phyloP scores from a whole-genome alignment of 2,888 invertebrate species.

The Mesopsocus fuscifrons region DNA sequence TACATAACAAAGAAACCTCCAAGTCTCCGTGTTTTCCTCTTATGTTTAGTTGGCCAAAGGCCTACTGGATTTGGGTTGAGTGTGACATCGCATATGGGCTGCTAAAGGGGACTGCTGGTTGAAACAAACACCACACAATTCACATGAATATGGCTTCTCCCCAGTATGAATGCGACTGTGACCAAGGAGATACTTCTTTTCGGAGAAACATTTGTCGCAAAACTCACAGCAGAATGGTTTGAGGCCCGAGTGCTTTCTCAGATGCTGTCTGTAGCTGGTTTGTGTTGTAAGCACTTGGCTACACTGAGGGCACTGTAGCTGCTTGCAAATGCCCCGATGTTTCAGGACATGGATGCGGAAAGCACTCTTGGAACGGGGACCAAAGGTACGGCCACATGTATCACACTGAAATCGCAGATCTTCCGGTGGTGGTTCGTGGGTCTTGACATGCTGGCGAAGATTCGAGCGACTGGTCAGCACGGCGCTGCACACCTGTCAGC shows the following conservation, averaged over 20 bases:
- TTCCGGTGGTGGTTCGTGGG: background rate
- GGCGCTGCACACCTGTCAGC: background rate
- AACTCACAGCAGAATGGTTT: slow-evolving; percentile 13
- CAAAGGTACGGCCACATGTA: background rate
- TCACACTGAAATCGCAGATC: background rate
- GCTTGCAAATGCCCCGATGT: background rate
- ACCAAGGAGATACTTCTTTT: slow-evolving; percentile 14
- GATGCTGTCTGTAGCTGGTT: slow-evolving; percentile 1
- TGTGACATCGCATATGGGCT: background rate
- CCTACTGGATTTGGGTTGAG: too few species aligned
- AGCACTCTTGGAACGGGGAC: background rate
- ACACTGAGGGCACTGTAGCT: background rate
- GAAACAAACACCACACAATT: slow-evolving; percentile 12
- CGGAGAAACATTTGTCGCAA: slow-evolving; percentile 12
- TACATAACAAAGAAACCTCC: too few species aligned
- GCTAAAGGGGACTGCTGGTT: background rate
- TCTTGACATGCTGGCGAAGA: background rate
- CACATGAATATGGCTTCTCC: slow-evolving; percentile 14
- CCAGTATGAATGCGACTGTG: slow-evolving; percentile 15
- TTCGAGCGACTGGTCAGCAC: background rate
- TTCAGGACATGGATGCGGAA: background rate
- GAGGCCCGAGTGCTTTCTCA: slow-evolving; percentile 9
- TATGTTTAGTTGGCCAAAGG: too few species aligned
- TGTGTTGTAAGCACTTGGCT: background rate
- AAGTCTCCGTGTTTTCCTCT: too few species aligned